These are phyloP conservation scores for Drosophila kurseongensis DNA, from an alignment of 1,140 invertebrate genomes.

Conservation along the genomic window DNA sequence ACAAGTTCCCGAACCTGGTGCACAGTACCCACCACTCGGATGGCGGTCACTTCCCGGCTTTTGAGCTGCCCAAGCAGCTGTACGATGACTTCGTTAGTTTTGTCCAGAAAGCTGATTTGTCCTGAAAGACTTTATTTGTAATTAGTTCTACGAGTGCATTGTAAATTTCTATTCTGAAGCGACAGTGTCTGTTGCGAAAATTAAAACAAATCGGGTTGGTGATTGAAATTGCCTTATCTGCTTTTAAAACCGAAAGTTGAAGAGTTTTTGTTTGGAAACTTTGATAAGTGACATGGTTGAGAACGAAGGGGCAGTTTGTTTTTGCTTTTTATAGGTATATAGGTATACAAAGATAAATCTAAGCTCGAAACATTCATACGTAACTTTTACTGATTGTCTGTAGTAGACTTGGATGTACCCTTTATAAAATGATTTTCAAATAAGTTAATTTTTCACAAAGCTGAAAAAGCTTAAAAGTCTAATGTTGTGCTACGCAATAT, in stretches of 20 bases:
- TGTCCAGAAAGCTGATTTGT: conserved; percentile 56
- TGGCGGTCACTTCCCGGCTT: conserved; percentile 94
- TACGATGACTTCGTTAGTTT: conserved; percentile 87
- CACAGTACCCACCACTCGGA: conserved; percentile 87
- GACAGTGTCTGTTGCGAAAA: conserved; percentile 3
- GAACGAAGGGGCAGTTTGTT: not conserved
- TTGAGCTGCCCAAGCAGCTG: conserved; percentile 90
- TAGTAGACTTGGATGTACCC: not conserved
- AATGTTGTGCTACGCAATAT: too few relatives aligned
- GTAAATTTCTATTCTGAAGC: conserved; percentile 10
- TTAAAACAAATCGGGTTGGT: conserved; percentile 17
- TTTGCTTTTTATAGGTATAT: conserved; percentile 11
- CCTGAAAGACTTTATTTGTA: not conserved
- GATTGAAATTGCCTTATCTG: conserved; percentile 29
- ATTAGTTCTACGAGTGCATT: conserved; percentile 18
- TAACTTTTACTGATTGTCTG: not conserved
- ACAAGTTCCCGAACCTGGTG: conserved; percentile 88
- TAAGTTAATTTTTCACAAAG: too few relatives aligned
- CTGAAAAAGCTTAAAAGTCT: too few relatives aligned
- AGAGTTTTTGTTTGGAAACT: conserved; percentile 1
- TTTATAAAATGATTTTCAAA: not conserved
- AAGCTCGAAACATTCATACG: conserved; percentile 4
- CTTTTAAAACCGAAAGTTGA: conserved; percentile 33
- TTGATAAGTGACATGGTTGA: not conserved
- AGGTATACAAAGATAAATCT: conserved; percentile 13